These are phyloP conservation scores for Paratilapia polleni DNA, from an alignment of 2,113 vertebrate genomes.

Conservation along the genomic window DNA sequence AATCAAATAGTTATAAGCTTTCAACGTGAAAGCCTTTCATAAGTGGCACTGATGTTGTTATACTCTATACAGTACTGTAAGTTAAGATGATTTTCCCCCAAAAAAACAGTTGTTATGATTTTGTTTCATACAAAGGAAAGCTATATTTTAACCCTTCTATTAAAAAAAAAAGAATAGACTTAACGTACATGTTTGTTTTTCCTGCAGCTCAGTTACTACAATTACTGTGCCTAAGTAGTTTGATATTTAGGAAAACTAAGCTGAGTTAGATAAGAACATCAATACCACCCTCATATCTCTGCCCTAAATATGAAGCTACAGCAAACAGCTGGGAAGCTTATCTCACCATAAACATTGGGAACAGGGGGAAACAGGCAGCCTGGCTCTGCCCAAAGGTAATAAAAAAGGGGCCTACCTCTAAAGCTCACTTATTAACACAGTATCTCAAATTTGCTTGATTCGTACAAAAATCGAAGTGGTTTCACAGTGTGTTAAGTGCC, in stretches of 20 bases:
- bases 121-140: background rate
- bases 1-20: conserved; percentile 7
- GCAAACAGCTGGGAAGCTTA: background rate
- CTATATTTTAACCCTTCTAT: background rate
- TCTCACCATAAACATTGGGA: background rate
- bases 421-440: background rate
- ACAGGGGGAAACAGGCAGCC: background rate
- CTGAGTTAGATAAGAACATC: background rate
- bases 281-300: background rate
- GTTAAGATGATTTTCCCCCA: background rate
- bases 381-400: background rate
- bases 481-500: background rate
- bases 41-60: background rate
- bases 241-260: background rate
- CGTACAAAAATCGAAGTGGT: background rate
- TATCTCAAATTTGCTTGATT: background rate
- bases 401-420: background rate
- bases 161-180: background rate
- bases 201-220: background rate
- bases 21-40: background rate
- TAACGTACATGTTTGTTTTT: background rate
- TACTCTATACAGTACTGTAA: background rate
- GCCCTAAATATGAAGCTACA: background rate
- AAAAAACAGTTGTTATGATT: background rate
- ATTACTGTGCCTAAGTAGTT: background rate